These are phyloP conservation scores for Trochalopteron elliotii DNA, from an alignment of 2,113 vertebrate species.

Conservation along the genomic window DNA sequence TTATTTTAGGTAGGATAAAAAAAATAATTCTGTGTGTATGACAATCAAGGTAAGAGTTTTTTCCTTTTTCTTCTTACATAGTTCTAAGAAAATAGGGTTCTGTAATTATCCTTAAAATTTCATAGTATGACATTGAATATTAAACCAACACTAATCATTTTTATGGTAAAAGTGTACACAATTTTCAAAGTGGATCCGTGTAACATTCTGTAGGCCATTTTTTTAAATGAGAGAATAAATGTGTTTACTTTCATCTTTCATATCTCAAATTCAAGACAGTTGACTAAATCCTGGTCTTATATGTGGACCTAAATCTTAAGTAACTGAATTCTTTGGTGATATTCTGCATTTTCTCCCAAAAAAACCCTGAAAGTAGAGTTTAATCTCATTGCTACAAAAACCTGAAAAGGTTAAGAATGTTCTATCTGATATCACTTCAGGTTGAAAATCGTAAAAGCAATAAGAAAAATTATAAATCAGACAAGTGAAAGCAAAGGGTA, in stretches of 20 bases:
- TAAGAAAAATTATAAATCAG: slow-evolving; percentile 4
- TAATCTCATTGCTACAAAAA: background rate
- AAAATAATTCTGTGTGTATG: background rate
- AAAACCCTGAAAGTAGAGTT: slow-evolving; percentile 6
- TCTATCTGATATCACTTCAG: slow-evolving; percentile 1
- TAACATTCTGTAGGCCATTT: background rate
- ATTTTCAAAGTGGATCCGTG: background rate
- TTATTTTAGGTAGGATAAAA: background rate
- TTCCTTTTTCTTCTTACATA: background rate
- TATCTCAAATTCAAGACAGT: background rate
- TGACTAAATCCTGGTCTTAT: background rate
- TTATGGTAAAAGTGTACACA: background rate
- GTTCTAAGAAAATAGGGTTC: background rate
- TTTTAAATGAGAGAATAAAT: background rate
- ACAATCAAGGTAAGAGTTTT: background rate
- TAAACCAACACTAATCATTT: background rate
- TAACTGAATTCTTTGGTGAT: background rate
- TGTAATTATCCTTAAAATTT: background rate
- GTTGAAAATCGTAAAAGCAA: slow-evolving; percentile 11
- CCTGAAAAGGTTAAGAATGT: slow-evolving; percentile 11
- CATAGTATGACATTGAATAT: background rate
- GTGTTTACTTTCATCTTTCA: background rate
- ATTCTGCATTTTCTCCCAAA: background rate
- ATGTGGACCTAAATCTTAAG: background rate
- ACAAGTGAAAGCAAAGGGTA: slow-evolving; percentile 16